Base-by-base conservation (phyloP, 2,888 invertebrate species). In the Polyploca ridens region DNA sequence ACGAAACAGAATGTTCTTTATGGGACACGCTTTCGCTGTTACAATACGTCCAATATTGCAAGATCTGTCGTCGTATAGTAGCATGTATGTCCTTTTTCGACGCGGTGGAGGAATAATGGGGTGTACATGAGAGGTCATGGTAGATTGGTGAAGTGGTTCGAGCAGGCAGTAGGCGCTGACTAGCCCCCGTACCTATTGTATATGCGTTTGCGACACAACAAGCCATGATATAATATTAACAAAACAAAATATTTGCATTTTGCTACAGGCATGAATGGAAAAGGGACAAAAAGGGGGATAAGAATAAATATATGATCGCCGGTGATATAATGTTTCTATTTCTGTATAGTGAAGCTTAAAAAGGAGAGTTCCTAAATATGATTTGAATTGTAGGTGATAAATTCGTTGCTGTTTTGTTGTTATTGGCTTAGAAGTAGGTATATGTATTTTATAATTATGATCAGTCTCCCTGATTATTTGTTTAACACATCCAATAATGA, bases 1-100 rank as follows among this genome's bases (percentile, higher is more conserved):
- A 88, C 87, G 87, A 87, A 88, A 89, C 87, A 86, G 84, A 86
- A 88, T 87, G 88, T 90, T 89, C 90, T 90, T 90, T 90, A 90
- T 89, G 88, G 82, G 85, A 89, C 90, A 90, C 86, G 89, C 87
- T 90, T 90, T 88, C 77, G 87, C 88, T 89, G 88, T 90, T 89
- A 90, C 82, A 84, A 77, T 71, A 73, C 73, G 83, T 73, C 89
- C 89, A 90, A 78, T 84, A 79, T 85, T 69, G 74, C 65, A 71
- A 79, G 90, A 87, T 71, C 89, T 81, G 76, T 85, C 80, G 78
- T 75, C 76, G 75, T 71, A 75, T 71, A 71, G 35, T 79, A 74
- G 74, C 70, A 69, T 63, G 74, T 68, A 77, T 72, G 69, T 72
- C 69, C 68, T 74, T 76, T 80, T 83, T 76, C 68, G 69, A 71